Evolutionary conservation across 2,113 vertebrate genomes (phyloP).

Genomic region (Sylvia atricapilla): DNA sequence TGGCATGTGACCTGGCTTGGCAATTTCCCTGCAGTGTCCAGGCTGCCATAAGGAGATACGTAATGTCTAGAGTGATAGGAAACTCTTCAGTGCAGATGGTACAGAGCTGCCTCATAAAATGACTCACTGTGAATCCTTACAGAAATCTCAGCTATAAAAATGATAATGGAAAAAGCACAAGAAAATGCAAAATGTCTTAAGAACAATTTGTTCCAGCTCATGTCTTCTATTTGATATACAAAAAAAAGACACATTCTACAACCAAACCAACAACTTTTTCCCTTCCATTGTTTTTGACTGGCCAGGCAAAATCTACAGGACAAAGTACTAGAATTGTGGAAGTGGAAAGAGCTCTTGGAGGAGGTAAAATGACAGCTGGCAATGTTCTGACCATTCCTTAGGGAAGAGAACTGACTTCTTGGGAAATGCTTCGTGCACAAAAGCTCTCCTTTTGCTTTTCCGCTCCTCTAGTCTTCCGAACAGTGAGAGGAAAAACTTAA

Average conservation of each 20-base stretch:
- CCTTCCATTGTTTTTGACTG: not conserved
- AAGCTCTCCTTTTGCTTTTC: not conserved
- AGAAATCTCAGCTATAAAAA: slow-evolving; percentile 78
- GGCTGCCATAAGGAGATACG: slow-evolving; percentile 77
- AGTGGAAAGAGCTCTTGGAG: not conserved
- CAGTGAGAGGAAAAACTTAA: not conserved
- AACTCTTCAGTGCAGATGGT: slow-evolving; percentile 77
- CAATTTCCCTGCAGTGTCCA: slow-evolving; percentile 67
- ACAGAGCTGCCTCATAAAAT: slow-evolving; percentile 78
- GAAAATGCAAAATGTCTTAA: slow-evolving; percentile 60
- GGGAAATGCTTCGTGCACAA: not conserved
- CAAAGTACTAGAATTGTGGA: not conserved
- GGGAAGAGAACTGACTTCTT: not conserved
- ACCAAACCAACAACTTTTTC: not conserved
- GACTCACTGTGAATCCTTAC: slow-evolving; percentile 79
- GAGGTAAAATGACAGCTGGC: not conserved
- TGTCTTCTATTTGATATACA: slow-evolving; percentile 11
- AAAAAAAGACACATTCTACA: slow-evolving; percentile 7
- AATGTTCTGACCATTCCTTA: not conserved
- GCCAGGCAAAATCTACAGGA: not conserved
- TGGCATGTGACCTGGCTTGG: slow-evolving; percentile 81
- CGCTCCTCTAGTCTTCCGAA: not conserved
- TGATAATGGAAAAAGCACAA: slow-evolving; percentile 82
- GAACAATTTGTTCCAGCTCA: slow-evolving; percentile 65
- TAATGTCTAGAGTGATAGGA: slow-evolving; percentile 82